These are phyloP conservation scores for Zoanthus gigantus DNA, from an alignment of 92 coral and sea anemone species.

Conservation along the genomic window DNA sequence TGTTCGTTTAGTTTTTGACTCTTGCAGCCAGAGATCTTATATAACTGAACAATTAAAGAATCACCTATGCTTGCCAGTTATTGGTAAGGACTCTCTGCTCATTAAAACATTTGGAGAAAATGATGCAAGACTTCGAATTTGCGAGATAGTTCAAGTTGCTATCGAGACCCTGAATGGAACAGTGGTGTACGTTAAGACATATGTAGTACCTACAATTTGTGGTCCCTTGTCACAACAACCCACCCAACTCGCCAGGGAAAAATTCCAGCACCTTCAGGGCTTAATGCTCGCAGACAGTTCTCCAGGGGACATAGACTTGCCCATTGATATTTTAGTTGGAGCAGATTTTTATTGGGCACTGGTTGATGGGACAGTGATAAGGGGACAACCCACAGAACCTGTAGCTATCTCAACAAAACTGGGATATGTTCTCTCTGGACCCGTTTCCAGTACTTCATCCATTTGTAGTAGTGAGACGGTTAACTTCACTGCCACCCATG, in stretches of 20 bases:
- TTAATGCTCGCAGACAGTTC: neutral
- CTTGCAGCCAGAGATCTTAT: neutral
- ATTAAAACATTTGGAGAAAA: neutral
- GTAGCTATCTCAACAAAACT: neutral
- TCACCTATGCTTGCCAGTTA: neutral
- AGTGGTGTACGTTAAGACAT: neutral
- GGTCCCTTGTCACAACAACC: neutral
- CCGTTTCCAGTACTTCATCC: neutral
- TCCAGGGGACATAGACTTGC: neutral
- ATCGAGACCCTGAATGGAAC: neutral
- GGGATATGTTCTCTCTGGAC: constrained; percentile 18
- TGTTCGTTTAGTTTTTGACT: neutral
- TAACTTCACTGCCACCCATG: too few species aligned
- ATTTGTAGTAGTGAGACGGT: neutral
- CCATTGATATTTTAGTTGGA: neutral
- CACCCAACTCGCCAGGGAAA: neutral
- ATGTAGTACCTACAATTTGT: neutral
- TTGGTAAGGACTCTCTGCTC: neutral
- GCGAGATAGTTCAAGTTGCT: constrained; percentile 5
- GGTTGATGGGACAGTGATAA: neutral
- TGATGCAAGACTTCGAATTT: neutral
- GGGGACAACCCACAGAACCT: constrained; percentile 1
- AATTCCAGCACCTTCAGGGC: neutral
- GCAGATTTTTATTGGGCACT: neutral
- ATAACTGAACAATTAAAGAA: neutral